Base-by-base conservation (phyloP, 2,113 vertebrate genomes). In the Reinhardtius hippoglossoides region DNA sequence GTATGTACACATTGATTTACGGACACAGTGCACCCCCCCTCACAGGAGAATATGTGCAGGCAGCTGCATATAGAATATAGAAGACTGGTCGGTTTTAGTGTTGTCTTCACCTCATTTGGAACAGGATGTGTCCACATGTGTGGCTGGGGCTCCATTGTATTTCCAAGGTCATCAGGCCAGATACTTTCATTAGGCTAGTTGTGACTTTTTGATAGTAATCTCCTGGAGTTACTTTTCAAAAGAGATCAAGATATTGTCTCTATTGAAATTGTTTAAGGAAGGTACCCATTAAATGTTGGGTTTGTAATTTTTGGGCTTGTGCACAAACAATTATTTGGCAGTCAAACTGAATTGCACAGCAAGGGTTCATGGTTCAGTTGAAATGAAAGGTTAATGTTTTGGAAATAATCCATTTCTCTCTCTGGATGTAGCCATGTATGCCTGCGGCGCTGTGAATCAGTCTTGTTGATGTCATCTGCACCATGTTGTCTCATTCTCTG, bases 321-420 rank as follows among this genome's bases (percentile, higher is more conserved):
- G 55, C 23, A 57, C 12, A 57, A 27, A 55, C 27, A 54, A 52
- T 48, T 4, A 44, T 58, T 42, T 73, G 35, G 57, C 57, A 63
- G 13, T 54, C 18, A 40, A 20, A 27, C 14, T 40, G 31, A 31
- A 7, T 31, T 31, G 8, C 56, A 73, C 31, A 18, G n/a, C 44
- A 16, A 13, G 69, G 65, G 66, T 48, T 52, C 42, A 35, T 35
- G 50, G 37, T 21, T 16, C 58, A 55, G 14, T 61, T 58, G 46
- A 46, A 48, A 20, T 67, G 35, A 70, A 76, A 35, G 12, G 2
- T 46, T 66, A 67, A 52, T 9, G 52, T 64, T 70, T 77, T 72
- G 44, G 61, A 75, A 67, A 24, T 76, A 66, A 81, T 78, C 42
- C 1, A 57, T 46, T 44, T 59, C 24, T 67, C 67, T 72, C 12